Conservation (phyloP, 64 coral and sea anemone species). For the Actinia equina region DNA sequence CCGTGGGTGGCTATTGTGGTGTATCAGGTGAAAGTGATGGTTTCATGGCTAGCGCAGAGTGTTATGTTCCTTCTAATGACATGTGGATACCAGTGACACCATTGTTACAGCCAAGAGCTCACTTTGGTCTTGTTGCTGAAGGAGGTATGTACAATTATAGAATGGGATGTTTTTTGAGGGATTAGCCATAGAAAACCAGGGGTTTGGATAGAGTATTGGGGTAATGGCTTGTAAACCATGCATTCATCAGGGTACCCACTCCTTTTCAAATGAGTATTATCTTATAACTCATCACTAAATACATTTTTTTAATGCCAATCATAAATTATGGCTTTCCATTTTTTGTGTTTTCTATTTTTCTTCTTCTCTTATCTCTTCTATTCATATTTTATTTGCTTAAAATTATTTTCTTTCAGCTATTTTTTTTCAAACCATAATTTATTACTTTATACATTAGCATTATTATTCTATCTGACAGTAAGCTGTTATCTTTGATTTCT, state of each 20-base stretch:
- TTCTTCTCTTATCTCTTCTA: background rate
- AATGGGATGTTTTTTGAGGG: too few species aligned
- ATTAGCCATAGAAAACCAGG: too few species aligned
- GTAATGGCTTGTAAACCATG: too few species aligned
- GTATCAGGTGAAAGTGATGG: constrained; percentile 14
- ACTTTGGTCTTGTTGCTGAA: constrained; percentile 55
- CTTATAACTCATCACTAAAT: too few species aligned
- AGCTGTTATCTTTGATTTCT: background rate
- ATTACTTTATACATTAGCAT: background rate
- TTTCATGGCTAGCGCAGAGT: constrained; percentile 50
- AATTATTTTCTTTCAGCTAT: too few species aligned
- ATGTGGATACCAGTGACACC: constrained; percentile 48
- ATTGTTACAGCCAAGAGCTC: constrained; percentile 45
- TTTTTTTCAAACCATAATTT: too few species aligned
- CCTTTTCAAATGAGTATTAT: too few species aligned
- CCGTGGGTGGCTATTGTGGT: constrained; percentile 68
- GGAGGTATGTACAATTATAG: constrained; percentile 42
- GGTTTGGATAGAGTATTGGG: too few species aligned
- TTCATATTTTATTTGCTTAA: background rate
- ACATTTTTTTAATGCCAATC: too few species aligned
- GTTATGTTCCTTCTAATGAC: constrained; percentile 49
- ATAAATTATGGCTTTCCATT: too few species aligned
- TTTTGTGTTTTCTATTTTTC: background rate
- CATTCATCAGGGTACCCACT: too few species aligned
- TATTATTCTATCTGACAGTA: background rate